Base-by-base conservation (phyloP, 1,140 invertebrate genomes). In the Conopomorpha cramerella region DNA sequence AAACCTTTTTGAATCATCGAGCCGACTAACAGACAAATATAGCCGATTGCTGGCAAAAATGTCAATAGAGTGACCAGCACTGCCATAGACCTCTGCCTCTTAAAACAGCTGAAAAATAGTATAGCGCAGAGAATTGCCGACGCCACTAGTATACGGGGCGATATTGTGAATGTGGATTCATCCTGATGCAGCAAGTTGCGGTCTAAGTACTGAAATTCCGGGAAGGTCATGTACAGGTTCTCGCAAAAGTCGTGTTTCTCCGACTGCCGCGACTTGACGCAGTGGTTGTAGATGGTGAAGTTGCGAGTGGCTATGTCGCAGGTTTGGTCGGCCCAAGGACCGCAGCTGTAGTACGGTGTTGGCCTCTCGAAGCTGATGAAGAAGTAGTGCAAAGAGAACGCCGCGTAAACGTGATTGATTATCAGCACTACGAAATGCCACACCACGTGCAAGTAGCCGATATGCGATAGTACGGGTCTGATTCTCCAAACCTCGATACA, bases 401-500 rank as follows among this genome's bases (percentile, higher is more conserved):
- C 45, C 6, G 48, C 44, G 2, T 50, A 12, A 0, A 41, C 43
- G 28, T 71, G 65, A 37, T 64, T 60, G n/a, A 51, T 55, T 1
- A 67, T 35, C n/a, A 67, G 34, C 8, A 49, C 34, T 0, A 53
- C 2, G 3, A 52, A 17, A 50, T 74, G 66, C 49, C 54, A 61
- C 1, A 49, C 11, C 3, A 64, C 25, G 4, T 55, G 39, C 3
- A 64, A 10, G 19, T 67, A 66, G 2, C 66, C 66, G 8, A 66
- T 36, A 35, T 63, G 55, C 8, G 66, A 64, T 3, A 71, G 38
- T 27, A 51, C 67, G 3, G 56, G 43, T 0, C 67, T 49, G 4
- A 54, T 54, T 31, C 49, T 64, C 70, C 70, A 74, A 1, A 64
- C 74, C 17, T 82, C 82, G 27, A 86, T 80, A 11, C 82, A 83